Evolutionary conservation across 2,888 invertebrate species (phyloP), one percentile per base, ranked within the genome.

Genomic region (Synanthedon myopaeformis): DNA sequence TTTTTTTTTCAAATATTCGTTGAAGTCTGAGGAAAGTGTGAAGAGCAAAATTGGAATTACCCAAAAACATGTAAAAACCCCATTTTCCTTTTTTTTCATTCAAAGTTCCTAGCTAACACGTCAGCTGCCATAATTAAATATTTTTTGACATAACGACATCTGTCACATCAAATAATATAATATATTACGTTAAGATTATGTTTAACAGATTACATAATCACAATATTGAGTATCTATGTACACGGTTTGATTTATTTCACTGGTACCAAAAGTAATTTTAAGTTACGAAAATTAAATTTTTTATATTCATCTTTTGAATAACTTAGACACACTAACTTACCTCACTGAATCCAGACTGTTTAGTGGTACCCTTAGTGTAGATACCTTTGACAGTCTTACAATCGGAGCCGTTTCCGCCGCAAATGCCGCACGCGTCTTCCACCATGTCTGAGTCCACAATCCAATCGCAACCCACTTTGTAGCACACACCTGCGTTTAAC

Each of bases 391-490:
- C 90, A 35, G 92, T 93, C 66, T 92, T 91, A 75, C 96, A 96
- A 57, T 91, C 92, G 13, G 92, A 92, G 10, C 95, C 95, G 70
- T 93, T 92, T 4, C 96, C 96, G 63, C 93, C 93, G 71, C 96
- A 96, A 52, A 95, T 89, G 5, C 96, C 96, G 73, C 96, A 96
- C 51, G 91, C 90, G 78, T 96, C 96, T 68, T 95, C 95, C 64
- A 91, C 89, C 41, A 92, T 89, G 53, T 90, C 90, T 0, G 96
- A 96, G 69, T 94, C 94, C 51, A 96, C 92, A 53, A 90, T 82
- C 95, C 96, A 96, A 82, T 96, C 96, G 82, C 96, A 96, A n/a
- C 96, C 95, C 53, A 96, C 94, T 84, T 92, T 92, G 92, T 96
- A 89, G 68, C 90, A 89, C 60, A 89, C 84, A 61, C 85, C 85